Conservation (phyloP, 2,113 vertebrate genomes). For the Sylvietta virens region DNA sequence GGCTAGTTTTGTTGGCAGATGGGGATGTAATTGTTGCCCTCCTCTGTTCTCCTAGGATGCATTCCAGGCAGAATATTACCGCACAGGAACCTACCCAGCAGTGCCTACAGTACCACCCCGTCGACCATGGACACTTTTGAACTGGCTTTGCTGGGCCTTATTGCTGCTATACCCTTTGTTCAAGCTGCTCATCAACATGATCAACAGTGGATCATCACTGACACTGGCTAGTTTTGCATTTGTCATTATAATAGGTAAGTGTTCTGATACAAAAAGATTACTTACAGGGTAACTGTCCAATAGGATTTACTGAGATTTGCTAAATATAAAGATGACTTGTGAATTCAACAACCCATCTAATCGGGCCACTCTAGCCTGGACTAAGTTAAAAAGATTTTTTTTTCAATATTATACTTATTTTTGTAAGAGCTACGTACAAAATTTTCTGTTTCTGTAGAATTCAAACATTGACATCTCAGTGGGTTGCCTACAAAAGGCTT, state of each 20-base stretch:
- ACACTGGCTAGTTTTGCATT: constrained; percentile 76
- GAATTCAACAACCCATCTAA: neutral
- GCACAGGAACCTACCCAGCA: constrained; percentile 82
- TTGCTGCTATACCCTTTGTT: constrained; percentile 85
- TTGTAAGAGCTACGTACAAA: neutral
- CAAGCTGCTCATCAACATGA: constrained; percentile 76
- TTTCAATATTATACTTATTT: neutral
- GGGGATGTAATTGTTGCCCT: neutral
- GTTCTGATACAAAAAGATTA: neutral
- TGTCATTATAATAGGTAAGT: constrained; percentile 87
- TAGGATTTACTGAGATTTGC: neutral
- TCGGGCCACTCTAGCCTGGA: neutral
- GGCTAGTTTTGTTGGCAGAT: neutral
- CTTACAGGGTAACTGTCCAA: neutral
- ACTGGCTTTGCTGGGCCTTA: constrained; percentile 90
- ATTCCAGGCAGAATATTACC: constrained; percentile 86
- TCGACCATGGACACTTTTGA: constrained; percentile 84
- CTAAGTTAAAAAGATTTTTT: neutral
- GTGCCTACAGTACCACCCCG: constrained; percentile 68
- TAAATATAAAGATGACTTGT: neutral
- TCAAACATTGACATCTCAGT: neutral
- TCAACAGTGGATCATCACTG: constrained; percentile 82
- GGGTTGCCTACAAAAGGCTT: neutral
- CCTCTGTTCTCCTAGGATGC: constrained; percentile 76
- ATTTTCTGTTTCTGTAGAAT: neutral